Percentiles rank a stretch among this genome's conserved stretches.
Evolutionary conservation across 2,888 invertebrate genomes (phyloP).

Genomic region (Drosophila ezoana): DNA sequence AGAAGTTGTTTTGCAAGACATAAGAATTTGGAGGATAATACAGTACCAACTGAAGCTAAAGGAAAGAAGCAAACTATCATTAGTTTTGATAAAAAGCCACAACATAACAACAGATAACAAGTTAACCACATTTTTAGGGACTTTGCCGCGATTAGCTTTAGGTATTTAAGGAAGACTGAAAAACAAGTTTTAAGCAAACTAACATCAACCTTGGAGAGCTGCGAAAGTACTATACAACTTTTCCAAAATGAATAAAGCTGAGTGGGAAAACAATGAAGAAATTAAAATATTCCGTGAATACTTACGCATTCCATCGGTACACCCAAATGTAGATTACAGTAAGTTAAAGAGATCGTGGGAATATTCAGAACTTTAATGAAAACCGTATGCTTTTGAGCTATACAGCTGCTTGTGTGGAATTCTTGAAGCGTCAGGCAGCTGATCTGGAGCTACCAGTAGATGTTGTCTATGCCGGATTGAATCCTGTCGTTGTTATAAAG

Average conservation of each 20-base stretch:
- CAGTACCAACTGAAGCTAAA: neutral
- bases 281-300: slow-evolving; percentile 93
- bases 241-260: slow-evolving; percentile 38
- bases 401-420: slow-evolving; percentile 90
- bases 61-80: neutral
- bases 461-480: slow-evolving; percentile 86
- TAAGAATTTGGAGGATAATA: no score
- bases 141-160: no score
- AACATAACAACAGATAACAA: slow-evolving; percentile 11
- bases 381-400: no score
- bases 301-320: slow-evolving; percentile 92
- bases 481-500: slow-evolving; percentile 92
- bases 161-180: slow-evolving; percentile 10
- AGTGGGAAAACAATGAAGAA: slow-evolving; percentile 86
- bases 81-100: slow-evolving; percentile 1
- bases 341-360: slow-evolving; percentile 33
- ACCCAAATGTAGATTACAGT: slow-evolving; percentile 94
- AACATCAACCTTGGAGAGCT: neutral
- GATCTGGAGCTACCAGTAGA: slow-evolving; percentile 88
- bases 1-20: no score
- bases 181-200: neutral
- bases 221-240: neutral
- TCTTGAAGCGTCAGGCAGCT: slow-evolving; percentile 91
- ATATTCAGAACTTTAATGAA: neutral
- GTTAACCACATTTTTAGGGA: slow-evolving; percentile 6